A percentile compares a stretch with the other conserved stretches of the same genome.
Conservation (phyloP, 1,140 invertebrate genomes). For the Aphaenogaster rudis region DNA sequence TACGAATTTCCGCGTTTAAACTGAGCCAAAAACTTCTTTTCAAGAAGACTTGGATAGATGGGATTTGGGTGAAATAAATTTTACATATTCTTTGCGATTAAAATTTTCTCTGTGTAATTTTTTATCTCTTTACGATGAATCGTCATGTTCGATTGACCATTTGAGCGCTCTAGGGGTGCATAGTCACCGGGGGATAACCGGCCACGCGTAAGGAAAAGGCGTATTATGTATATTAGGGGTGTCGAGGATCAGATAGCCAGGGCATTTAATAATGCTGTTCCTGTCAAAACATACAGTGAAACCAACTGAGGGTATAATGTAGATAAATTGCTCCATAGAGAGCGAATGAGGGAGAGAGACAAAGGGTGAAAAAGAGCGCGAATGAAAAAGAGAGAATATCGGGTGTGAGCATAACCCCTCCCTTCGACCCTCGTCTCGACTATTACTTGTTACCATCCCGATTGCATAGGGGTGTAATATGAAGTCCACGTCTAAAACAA, state of each 20-base stretch:
- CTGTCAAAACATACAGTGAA: conserved; percentile 87
- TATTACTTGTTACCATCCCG: conserved; percentile 74
- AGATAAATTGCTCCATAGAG: conserved; percentile 86
- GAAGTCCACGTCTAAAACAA: conserved; percentile 52
- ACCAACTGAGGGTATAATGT: conserved; percentile 86
- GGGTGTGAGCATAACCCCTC: conserved; percentile 51
- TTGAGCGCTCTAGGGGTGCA: conserved; percentile 35
- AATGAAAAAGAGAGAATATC: conserved; percentile 30
- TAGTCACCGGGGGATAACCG: conserved; percentile 73
- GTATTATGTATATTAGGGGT: conserved; percentile 87
- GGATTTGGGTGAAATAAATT: conserved; percentile 11
- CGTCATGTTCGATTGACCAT: conserved; percentile 45
- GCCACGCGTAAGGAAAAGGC: conserved; percentile 84
- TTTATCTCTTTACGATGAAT: conserved; percentile 18
- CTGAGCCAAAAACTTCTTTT: background rate
- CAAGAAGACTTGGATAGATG: background rate
- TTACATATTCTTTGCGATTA: background rate
- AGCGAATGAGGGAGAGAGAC: conserved; percentile 73
- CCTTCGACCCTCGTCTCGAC: conserved; percentile 63
- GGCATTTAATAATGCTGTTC: conserved; percentile 87
- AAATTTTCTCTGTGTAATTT: background rate
- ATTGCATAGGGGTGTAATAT: conserved; percentile 73
- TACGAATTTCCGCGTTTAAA: background rate
- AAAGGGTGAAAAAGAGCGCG: conserved; percentile 52
- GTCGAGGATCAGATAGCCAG: conserved; percentile 86